Evolutionary conservation across 2,888 invertebrate genomes (phyloP).

Genomic region (Allolobophora icterica): DNA sequence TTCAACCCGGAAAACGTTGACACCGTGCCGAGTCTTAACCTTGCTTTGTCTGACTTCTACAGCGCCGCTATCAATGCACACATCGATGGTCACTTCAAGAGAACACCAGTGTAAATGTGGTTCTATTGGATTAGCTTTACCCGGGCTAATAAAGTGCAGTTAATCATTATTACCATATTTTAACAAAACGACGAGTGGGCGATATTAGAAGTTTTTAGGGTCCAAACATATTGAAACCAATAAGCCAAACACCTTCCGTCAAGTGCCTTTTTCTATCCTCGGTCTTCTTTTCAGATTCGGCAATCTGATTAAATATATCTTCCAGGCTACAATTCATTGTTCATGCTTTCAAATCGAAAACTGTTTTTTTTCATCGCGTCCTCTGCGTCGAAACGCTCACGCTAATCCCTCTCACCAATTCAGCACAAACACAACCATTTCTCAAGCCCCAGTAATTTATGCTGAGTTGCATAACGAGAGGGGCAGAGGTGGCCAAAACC

Average conservation of each 20-base stretch:
- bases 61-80: no score
- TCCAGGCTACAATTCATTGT: neutral
- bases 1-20: no score
- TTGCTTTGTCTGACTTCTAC: no score
- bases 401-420: no score
- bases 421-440: neutral
- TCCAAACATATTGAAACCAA: neutral
- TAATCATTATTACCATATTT: no score
- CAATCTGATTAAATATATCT: constrained; percentile 3
- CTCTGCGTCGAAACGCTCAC: neutral
- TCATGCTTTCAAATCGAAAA: neutral
- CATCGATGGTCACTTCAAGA: no score
- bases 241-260: neutral
- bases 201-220: neutral
- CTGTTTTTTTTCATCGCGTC: neutral
- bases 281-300: neutral
- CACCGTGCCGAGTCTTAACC: no score
- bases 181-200: neutral
- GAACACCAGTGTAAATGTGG: no score
- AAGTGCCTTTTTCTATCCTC: constrained; percentile 17
- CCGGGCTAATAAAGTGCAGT: no score
- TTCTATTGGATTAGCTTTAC: no score
- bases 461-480: no score
- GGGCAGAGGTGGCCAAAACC: no score
- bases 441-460: neutral